Evolutionary conservation across 2,888 invertebrate species (phyloP).

Genomic region (Mactromeris polynyma): DNA sequence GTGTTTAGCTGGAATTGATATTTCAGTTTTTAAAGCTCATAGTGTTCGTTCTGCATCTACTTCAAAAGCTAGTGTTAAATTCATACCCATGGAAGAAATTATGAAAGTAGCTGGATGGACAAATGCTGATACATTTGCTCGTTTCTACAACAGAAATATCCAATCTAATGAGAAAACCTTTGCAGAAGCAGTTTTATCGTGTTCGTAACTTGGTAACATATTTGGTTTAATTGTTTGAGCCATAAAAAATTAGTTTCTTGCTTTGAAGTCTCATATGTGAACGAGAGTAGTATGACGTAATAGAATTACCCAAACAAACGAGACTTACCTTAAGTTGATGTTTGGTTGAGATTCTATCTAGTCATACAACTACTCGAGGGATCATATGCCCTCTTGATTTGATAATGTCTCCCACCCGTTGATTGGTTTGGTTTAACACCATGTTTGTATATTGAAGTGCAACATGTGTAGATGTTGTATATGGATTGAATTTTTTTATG

Average conservation of each 20-base stretch:
- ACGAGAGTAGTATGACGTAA: conserved; percentile 29
- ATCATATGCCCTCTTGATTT: too few relatives aligned
- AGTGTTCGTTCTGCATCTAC: conserved; percentile 42
- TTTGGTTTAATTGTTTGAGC: background rate
- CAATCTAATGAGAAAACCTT: background rate
- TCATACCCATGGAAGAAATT: conserved; percentile 25
- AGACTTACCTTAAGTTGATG: too few relatives aligned
- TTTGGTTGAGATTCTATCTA: too few relatives aligned
- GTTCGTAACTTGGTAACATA: background rate
- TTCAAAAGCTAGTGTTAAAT: conserved; percentile 38
- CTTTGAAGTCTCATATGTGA: conserved; percentile 55
- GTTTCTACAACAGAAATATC: conserved; percentile 31
- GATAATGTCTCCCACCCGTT: too few relatives aligned
- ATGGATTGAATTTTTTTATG: too few relatives aligned
- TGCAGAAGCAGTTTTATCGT: conserved; percentile 24
- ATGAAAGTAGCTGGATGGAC: conserved; percentile 39
- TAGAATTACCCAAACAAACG: background rate
- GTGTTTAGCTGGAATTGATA: conserved; percentile 41
- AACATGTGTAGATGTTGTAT: too few relatives aligned
- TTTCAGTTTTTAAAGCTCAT: conserved; percentile 39
- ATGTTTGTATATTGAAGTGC: too few relatives aligned
- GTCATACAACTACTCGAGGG: too few relatives aligned
- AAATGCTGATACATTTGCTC: conserved; percentile 40
- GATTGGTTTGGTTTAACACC: too few relatives aligned
- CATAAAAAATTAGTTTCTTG: background rate